Base-by-base conservation (phyloP, 1,140 invertebrate species). In the Metaphire vulgaris region DNA sequence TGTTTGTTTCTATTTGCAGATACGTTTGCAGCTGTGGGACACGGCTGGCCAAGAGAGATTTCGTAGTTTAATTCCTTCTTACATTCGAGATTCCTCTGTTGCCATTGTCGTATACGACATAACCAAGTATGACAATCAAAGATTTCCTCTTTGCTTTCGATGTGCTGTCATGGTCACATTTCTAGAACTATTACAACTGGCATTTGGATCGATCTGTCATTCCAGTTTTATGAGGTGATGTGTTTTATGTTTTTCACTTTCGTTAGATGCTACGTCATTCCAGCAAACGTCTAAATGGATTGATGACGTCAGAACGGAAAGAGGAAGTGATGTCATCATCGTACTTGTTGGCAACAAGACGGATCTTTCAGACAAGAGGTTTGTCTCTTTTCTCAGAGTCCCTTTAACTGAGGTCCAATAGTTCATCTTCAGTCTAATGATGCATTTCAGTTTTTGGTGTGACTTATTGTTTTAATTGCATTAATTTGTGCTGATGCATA, bases 221-320 rank as follows among this genome's bases (percentile, higher is more conserved):
- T 28, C 21, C 69, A n/a, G 31, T 70, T 70, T 28, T 28, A 1
- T 12, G 31, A 70, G 21, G 1, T 26, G 31, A 28, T 1, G 69
- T 70, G 0, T 26, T 21, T 70, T 28, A 70, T 33, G 21, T 14
- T n/a, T 72, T 72, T 33, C 33, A 15, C 21, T 77, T 67, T 78
- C 85, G 68, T 89, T 81, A 90, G 89, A 90, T 87, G 88, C 89
- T 56, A 99, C 99, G 89, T 99, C 97, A 83, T 99, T 99, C 90
- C 97, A 99, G 88, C 97, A 99, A 88, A 99, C 97, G 80, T 99
- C 96, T n/a, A 99, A 99, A 87, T 99, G 97, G 97, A 99, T 99
- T 84, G 97, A 99, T 87, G 97, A 99, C 89, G 97, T 99, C 34
- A 89, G 97, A 87, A 99, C 97, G 81, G 97, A 99, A 88, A 90